Percentiles rank a stretch among this genome's conserved stretches.
phyloP scores from a whole-genome alignment of 2,888 invertebrate genomes.

The Hylaea fasciaria region DNA sequence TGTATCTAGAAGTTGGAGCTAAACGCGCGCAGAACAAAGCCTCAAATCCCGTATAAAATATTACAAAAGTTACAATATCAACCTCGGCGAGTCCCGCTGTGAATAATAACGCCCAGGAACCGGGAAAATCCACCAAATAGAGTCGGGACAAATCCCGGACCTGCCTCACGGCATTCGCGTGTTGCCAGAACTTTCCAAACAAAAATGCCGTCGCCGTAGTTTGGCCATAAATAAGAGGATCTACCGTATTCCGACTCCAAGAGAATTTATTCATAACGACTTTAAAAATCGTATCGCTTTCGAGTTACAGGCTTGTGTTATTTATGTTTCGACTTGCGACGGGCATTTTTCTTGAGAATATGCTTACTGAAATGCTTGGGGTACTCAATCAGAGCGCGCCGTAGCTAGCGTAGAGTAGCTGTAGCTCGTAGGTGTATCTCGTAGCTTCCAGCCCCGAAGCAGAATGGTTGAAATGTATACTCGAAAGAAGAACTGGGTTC shows the following conservation, averaged over 20 bases:
- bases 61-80: slow-evolving; percentile 57
- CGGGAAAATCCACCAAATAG: slow-evolving; percentile 43
- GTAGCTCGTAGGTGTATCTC: too few relatives aligned
- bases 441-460: too few relatives aligned
- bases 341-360: slow-evolving; percentile 16
- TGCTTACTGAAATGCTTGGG: slow-evolving; percentile 5
- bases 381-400: not conserved
- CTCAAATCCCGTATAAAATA: slow-evolving; percentile 52
- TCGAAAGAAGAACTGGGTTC: too few relatives aligned
- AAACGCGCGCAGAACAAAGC: slow-evolving; percentile 46
- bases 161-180: slow-evolving; percentile 49
- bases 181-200: slow-evolving; percentile 47
- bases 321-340: slow-evolving; percentile 34
- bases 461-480: too few relatives aligned
- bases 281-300: slow-evolving; percentile 49
- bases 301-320: slow-evolving; percentile 42
- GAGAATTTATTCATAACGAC: slow-evolving; percentile 51
- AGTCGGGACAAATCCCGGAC: slow-evolving; percentile 53
- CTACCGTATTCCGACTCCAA: slow-evolving; percentile 41
- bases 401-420: too few relatives aligned
- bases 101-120: slow-evolving; percentile 46
- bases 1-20: slow-evolving; percentile 48
- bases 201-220: slow-evolving; percentile 53
- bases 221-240: slow-evolving; percentile 61
- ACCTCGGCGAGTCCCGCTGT: slow-evolving; percentile 41